Base-by-base conservation (phyloP, 2,113 vertebrate genomes). In the Corythaixoides concolor region DNA sequence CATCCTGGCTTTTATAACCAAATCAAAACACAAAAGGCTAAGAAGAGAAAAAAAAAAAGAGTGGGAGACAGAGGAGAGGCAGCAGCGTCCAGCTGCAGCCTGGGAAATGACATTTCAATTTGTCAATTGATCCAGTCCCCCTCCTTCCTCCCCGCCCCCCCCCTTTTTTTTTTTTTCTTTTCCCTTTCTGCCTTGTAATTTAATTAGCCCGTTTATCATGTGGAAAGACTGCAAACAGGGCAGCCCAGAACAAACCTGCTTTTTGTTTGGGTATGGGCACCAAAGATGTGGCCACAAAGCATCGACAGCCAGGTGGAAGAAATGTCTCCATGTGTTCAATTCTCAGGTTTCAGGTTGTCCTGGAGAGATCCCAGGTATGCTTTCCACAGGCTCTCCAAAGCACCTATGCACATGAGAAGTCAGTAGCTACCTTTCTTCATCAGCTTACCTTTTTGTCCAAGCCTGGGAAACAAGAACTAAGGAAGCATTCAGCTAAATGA, bases 101-200 rank as follows among this genome's bases (percentile, higher is more conserved):
- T 90, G 83, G 94, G 86, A 97, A 98, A 97, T 97, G 97, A 97
- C 97, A 98, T 98, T 98, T 98, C 97, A 98, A 96, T 98, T 97
- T 97, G 86, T 89, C 96, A 95, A 95, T 95, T 98, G 97, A 97
- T 97, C 85, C 93, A 90, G 93, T 95, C 67, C 49, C 67, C 66
- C 92, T 90, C 85, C 77, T 64, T 73, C 15, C 6, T 41, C 32
- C 30, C 6, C 11, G 1, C 11, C 6, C 15, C 33, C 30, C 28
- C 26, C n/a, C 6, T 1, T 2, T 13, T 5, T 39, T 81, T 74
- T 78, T 72, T 69, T 53, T 49, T 4, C 43, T 76, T 75, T 92
- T 79, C 62, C 76, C 37, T 88, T 92, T 93, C 95, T 96, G 87
- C 82, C 88, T 92, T 95, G 74, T 90, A 95, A 97, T 95, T 95